Evolutionary conservation across 1,140 invertebrate species (phyloP).

Genomic region (Linepithema humile): DNA sequence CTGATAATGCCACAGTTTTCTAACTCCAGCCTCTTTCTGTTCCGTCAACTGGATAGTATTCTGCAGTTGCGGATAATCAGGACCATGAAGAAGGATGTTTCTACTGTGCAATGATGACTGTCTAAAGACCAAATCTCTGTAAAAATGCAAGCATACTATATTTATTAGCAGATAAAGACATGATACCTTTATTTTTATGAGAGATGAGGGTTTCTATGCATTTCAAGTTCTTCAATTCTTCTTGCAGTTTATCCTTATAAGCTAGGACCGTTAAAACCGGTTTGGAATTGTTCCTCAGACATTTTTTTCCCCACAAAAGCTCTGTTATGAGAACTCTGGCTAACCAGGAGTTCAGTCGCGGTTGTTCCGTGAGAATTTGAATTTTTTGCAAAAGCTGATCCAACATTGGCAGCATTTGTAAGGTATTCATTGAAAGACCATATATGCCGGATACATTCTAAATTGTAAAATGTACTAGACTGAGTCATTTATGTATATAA

Average conservation of each 20-base stretch:
- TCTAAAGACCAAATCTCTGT: conserved; percentile 69
- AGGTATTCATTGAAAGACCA: conserved; percentile 89
- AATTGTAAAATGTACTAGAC: conserved; percentile 3
- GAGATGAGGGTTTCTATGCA: conserved; percentile 49
- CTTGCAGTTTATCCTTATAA: conserved; percentile 86
- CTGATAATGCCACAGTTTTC: conserved; percentile 63
- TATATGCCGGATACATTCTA: conserved; percentile 89
- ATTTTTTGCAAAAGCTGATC: conserved; percentile 87
- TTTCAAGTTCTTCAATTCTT: conserved; percentile 76
- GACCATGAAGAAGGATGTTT: conserved; percentile 76
- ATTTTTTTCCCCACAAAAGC: conserved; percentile 91
- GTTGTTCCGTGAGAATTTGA: conserved; percentile 88
- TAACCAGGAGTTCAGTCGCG: conserved; percentile 88
- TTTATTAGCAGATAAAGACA: conserved; percentile 65
- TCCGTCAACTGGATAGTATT: conserved; percentile 77
- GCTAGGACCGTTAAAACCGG: conserved; percentile 88
- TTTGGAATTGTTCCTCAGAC: conserved; percentile 88
- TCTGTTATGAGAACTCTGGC: conserved; percentile 92
- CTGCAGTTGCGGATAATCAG: conserved; percentile 80
- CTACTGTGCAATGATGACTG: conserved; percentile 36
- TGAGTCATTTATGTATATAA: neutral
- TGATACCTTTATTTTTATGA: conserved; percentile 78
- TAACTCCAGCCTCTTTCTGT: conserved; percentile 64
- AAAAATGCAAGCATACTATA: conserved; percentile 69
- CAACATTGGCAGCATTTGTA: conserved; percentile 88